phyloP scores from a whole-genome alignment of 2,113 vertebrate genomes.

The Hippocampus zosterae region DNA sequence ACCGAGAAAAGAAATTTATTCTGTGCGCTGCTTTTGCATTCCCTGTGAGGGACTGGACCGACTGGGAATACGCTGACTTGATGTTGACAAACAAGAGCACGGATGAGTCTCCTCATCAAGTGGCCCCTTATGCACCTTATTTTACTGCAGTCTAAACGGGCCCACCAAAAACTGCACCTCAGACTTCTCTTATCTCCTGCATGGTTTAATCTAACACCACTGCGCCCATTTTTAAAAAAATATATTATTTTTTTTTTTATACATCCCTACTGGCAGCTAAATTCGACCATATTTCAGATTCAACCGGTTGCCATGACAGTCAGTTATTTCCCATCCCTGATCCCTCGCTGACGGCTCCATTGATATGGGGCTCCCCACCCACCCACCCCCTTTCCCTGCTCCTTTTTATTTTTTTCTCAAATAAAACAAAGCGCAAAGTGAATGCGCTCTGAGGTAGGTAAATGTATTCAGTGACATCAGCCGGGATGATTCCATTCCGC shows the following conservation, averaged over 20 bases:
- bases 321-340: slow-evolving; percentile 71
- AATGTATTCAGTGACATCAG: slow-evolving; percentile 97
- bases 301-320: slow-evolving; percentile 77
- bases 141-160: slow-evolving; percentile 59
- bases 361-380: slow-evolving; percentile 63
- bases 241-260: slow-evolving; percentile 15
- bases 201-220: slow-evolving; percentile 57
- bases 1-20: slow-evolving; percentile 37
- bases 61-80: slow-evolving; percentile 60
- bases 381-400: slow-evolving; percentile 43
- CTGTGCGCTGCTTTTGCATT: slow-evolving; percentile 52
- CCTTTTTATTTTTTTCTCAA: slow-evolving; percentile 58
- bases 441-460: slow-evolving; percentile 96
- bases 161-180: slow-evolving; percentile 41
- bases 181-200: slow-evolving; percentile 58
- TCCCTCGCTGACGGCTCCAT: slow-evolving; percentile 42
- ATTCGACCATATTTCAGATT: slow-evolving; percentile 70
- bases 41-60: slow-evolving; percentile 48
- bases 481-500: slow-evolving; percentile 91
- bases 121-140: slow-evolving; percentile 63
- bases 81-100: slow-evolving; percentile 63
- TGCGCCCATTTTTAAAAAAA: slow-evolving; percentile 46
- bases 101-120: slow-evolving; percentile 55
- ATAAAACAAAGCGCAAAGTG: slow-evolving; percentile 76
- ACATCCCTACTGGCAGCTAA: slow-evolving; percentile 61